Evolutionary conservation across 2,888 invertebrate species (phyloP).

Genomic region (Vannuccia rotundouncinata): DNA sequence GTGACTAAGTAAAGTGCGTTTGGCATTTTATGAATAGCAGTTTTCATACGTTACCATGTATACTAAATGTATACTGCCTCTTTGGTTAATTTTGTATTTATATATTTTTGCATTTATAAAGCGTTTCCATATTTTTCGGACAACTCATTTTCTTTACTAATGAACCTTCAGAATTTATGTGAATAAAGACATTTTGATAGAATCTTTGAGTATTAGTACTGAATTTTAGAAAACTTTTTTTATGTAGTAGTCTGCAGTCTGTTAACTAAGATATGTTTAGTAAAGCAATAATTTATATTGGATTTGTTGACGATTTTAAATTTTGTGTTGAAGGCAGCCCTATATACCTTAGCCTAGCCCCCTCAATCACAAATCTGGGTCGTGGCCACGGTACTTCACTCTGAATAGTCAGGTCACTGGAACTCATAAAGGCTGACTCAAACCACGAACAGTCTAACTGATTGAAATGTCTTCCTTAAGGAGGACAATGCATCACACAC

Average conservation of each 20-base stretch:
- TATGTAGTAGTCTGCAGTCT: not conserved
- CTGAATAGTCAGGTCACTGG: too few species aligned
- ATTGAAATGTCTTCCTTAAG: too few species aligned
- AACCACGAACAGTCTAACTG: too few species aligned
- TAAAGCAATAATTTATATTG: not conserved
- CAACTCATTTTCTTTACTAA: constrained; percentile 16
- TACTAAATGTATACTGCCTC: not conserved
- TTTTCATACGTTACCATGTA: constrained; percentile 19
- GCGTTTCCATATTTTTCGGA: constrained; percentile 14
- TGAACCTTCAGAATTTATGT: constrained; percentile 2
- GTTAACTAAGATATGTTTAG: not conserved
- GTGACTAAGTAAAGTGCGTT: constrained; percentile 15
- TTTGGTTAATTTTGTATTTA: constrained; percentile 15
- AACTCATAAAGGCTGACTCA: too few species aligned
- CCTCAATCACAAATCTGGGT: not conserved
- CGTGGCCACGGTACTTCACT: not conserved
- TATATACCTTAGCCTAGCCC: not conserved
- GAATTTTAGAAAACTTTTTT: not conserved
- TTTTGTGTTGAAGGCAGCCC: not conserved
- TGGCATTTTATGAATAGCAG: constrained; percentile 26
- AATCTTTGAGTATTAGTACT: not conserved
- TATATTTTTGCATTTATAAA: constrained; percentile 19
- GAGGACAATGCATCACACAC: too few species aligned
- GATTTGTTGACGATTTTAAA: not conserved
- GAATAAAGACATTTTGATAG: not conserved